Evolutionary conservation across 2,797 vertebrate genomes (phyloP).

Genomic region (Brachymystax lenok): DNA sequence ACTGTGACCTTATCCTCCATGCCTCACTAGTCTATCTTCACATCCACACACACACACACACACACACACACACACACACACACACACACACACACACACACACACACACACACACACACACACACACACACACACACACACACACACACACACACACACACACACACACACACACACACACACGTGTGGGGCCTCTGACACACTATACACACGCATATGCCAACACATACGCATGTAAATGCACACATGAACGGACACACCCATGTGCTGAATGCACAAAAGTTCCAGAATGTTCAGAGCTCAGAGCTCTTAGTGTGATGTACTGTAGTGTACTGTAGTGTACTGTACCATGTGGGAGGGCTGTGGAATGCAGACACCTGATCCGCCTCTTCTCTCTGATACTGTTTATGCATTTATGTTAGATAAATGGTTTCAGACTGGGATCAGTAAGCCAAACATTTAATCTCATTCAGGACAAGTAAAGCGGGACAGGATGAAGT

Average conservation of each 20-base stretch:
- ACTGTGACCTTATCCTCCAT: not conserved
- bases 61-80: not conserved
- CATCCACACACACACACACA: not conserved
- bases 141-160: constrained; percentile 2
- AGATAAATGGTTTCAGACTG: constrained; percentile 36
- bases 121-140: constrained; percentile 6
- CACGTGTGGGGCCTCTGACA: not conserved
- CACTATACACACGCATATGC: too few species aligned
- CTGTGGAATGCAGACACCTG: not conserved
- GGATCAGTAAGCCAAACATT: constrained; percentile 20
- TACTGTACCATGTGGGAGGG: constrained; percentile 14
- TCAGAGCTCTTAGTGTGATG: not conserved
- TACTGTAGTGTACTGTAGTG: not conserved
- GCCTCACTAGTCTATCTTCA: constrained; percentile 6
- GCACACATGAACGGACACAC: constrained; percentile 11
- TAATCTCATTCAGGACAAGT: constrained; percentile 28
- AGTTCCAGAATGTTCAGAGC: not conserved
- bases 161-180: constrained; percentile 7
- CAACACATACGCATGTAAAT: not conserved
- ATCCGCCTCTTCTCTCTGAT: constrained; percentile 12
- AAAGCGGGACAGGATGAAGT: constrained; percentile 35
- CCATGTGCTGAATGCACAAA: not conserved
- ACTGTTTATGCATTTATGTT: constrained; percentile 43
- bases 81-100: not conserved
- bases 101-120: not conserved